Evolutionary conservation across 1,140 invertebrate genomes (phyloP).

Genomic region (Sitophilus oryzae): DNA sequence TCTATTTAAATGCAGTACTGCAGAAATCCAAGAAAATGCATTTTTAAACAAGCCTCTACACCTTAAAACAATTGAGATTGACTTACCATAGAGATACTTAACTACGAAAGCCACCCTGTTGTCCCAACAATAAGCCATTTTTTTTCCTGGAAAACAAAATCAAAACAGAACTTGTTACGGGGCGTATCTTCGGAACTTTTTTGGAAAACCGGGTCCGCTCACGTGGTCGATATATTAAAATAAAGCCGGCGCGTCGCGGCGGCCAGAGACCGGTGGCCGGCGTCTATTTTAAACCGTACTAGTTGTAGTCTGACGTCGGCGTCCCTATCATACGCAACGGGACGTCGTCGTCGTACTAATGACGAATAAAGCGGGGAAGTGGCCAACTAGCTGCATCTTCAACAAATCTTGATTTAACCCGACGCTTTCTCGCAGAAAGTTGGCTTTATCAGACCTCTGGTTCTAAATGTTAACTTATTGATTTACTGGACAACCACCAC

Average conservation of each 20-base stretch:
- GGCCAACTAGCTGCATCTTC: no score
- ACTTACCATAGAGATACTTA: slow-evolving; percentile 67
- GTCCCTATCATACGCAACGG: not conserved
- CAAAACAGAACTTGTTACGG: not conserved
- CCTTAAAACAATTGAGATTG: not conserved
- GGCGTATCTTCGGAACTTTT: slow-evolving; percentile 1
- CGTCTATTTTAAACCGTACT: slow-evolving; percentile 25
- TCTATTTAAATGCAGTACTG: no score
- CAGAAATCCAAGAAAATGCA: no score
- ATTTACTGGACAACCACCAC: no score
- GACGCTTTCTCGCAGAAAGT: no score
- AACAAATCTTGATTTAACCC: not conserved
- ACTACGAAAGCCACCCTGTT: slow-evolving; percentile 75
- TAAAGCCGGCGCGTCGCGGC: slow-evolving; percentile 6
- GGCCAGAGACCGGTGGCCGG: slow-evolving; percentile 9
- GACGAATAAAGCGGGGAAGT: not conserved
- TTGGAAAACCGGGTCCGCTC: not conserved
- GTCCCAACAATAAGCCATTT: slow-evolving; percentile 75
- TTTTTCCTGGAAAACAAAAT: slow-evolving; percentile 2
- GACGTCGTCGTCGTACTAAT: not conserved
- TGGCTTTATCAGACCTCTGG: no score
- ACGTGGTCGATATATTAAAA: slow-evolving; percentile 13
- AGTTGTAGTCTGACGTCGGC: not conserved
- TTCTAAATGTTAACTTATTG: no score
- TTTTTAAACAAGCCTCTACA: no score